Evolutionary conservation across 2,797 vertebrate species (phyloP).

Genomic region (Platyrinchus mystaceus): DNA sequence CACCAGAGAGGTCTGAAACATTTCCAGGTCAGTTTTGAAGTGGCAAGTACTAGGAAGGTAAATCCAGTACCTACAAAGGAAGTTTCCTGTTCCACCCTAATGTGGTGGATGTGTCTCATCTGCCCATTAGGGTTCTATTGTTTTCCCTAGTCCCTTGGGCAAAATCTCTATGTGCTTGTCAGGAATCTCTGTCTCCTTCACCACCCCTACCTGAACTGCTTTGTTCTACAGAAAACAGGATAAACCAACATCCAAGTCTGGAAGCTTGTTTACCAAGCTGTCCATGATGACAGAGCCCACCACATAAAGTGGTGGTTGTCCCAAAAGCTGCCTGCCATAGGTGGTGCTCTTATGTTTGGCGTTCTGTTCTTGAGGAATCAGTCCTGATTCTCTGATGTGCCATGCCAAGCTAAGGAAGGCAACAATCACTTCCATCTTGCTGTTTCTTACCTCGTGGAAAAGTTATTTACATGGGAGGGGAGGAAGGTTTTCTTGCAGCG

Average conservation of each 20-base stretch:
- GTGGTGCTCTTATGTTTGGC: background rate
- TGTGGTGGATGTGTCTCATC: background rate
- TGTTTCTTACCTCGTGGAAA: background rate
- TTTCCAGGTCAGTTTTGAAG: background rate
- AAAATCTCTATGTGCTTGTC: background rate
- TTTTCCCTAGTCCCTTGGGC: background rate
- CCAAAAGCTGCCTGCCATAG: background rate
- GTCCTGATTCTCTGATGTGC: background rate
- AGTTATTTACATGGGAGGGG: background rate
- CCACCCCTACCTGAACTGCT: rapidly evolving
- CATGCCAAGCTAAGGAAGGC: background rate
- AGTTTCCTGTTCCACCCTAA: background rate
- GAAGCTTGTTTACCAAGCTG: background rate
- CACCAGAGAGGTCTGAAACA: background rate
- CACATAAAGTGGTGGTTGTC: background rate
- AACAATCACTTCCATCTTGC: background rate
- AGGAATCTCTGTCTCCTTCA: background rate
- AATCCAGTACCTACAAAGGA: background rate
- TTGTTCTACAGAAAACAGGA: background rate
- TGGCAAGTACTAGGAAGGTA: background rate
- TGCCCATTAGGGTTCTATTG: background rate
- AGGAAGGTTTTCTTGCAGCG: background rate
- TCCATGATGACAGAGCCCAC: background rate
- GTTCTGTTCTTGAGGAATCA: background rate
- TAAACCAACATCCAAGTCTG: background rate